Base-by-base conservation (phyloP, 2,113 vertebrate species). In the Anoura caudifer region DNA sequence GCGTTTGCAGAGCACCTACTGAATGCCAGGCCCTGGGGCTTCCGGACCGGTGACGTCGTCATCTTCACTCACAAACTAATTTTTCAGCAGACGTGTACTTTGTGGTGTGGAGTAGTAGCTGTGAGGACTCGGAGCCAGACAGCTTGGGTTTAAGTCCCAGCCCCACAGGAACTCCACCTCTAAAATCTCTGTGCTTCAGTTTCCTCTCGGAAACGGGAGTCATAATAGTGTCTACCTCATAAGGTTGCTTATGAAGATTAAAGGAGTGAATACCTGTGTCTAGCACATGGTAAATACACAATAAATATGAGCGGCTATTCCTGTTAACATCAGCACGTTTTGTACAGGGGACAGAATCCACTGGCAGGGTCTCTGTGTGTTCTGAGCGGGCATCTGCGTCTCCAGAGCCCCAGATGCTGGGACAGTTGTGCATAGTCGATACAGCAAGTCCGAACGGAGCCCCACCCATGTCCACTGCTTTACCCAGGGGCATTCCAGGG, bases 131-230 rank as follows among this genome's bases (percentile, higher is more conserved):
- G 26, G 43, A 85, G 52, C 31, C 28, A 19, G 63, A 36, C 0
- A 1, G 17, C 45, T 54, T 36, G 31, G 7, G 22, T 82, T 97
- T 63, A 81, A 81, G 31, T 73, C 77, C 84, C 8, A 2, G 24
- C 10, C 17, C 61, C 28, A 15, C 69, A 33, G 70, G 86, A 61
- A 80, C 76, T 10, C 75, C n/a, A 7, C 15, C 16, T 85, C 17
- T 54, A 28, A 67, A 67, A 61, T 28, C 33, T 61, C 31, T 56
- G 15, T 82, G 54, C 70, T 80, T 95, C 79, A 12, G 61, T 91
- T 96, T 87, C 77, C 87, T 76, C 85, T 89, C 87, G 24, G 82
- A 77, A 82, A 91, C 36, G 65, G 52, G 45, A 36, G 4, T 47
- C 59, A 41, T 43, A 69, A 33, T 20, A 31, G 50, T 77, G 8